Percentiles rank a stretch among this genome's conserved stretches.
These are phyloP conservation scores for Hepsetus odoe DNA, from an alignment of 2,113 vertebrate species.

Conservation along the genomic window DNA sequence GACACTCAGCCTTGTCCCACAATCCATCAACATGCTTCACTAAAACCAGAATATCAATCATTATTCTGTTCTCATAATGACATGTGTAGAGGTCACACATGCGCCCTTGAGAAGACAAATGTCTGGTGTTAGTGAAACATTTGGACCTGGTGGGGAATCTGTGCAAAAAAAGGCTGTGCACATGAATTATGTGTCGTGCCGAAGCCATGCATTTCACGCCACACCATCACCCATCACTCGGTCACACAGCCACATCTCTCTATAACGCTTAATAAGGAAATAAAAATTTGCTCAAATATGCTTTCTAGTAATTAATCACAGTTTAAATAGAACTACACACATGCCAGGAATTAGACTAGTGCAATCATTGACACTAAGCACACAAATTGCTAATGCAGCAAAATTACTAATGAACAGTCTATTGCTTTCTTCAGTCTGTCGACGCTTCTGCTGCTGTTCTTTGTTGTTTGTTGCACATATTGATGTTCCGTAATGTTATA, in stretches of 20 bases:
- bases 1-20: conserved; percentile 54
- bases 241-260: conserved; percentile 56
- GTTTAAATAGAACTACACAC: conserved; percentile 38
- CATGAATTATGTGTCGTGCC: conserved; percentile 64
- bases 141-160: conserved; percentile 44
- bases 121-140: conserved; percentile 28
- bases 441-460: conserved; percentile 42
- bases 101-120: background rate
- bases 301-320: conserved; percentile 14
- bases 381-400: conserved; percentile 32
- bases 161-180: conserved; percentile 58
- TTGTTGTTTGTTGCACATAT: conserved; percentile 41
- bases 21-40: conserved; percentile 60
- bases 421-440: conserved; percentile 45
- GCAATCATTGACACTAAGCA: conserved; percentile 28
- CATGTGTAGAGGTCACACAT: background rate
- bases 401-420: conserved; percentile 52
- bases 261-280: conserved; percentile 29
- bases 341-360: conserved; percentile 29
- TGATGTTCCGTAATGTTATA: conserved; percentile 33
- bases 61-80: background rate
- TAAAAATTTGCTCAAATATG: conserved; percentile 36
- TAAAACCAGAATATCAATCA: conserved; percentile 47
- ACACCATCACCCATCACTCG: conserved; percentile 57
- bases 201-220: conserved; percentile 63